Percentiles rank a stretch among this genome's conserved stretches.
Conservation (phyloP, 53 echinoderm and acorn worm species). For the Echinarachnius parma region DNA sequence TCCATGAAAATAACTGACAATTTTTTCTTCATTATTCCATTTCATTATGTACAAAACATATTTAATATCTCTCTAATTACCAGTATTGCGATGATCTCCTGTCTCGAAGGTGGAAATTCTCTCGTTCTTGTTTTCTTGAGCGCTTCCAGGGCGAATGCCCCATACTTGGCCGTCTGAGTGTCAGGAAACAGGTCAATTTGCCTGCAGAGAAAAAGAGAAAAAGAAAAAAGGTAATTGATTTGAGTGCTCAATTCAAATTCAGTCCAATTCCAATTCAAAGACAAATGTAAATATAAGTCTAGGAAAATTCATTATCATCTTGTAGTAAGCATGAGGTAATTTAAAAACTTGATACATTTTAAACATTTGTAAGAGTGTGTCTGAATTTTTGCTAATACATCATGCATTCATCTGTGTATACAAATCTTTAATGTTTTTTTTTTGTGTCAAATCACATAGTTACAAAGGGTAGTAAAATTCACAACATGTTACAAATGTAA, state of each 20-base stretch:
- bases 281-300: neutral
- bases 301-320: neutral
- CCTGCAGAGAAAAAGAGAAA: conserved; percentile 31
- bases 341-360: too few relatives aligned
- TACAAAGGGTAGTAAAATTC: too few relatives aligned
- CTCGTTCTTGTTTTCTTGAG: conserved; percentile 89
- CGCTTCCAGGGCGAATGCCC: conserved; percentile 78
- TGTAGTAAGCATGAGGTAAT: neutral
- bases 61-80: conserved; percentile 40
- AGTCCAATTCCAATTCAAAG: neutral
- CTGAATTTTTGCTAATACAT: too few relatives aligned
- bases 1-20: too few relatives aligned
- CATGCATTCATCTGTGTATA: too few relatives aligned
- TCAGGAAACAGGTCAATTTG: conserved; percentile 82
- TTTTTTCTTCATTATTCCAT: too few relatives aligned
- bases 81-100: conserved; percentile 89
- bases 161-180: conserved; percentile 95
- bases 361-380: too few relatives aligned
- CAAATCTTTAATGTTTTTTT: too few relatives aligned
- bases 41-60: too few relatives aligned
- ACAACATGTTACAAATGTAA: too few relatives aligned
- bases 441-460: too few relatives aligned
- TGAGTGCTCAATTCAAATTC: too few relatives aligned
- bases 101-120: conserved; percentile 95
- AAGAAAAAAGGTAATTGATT: neutral